These are phyloP conservation scores for Oncorhynchus clarkii DNA, from an alignment of 2,113 vertebrate genomes.

Conservation along the genomic window DNA sequence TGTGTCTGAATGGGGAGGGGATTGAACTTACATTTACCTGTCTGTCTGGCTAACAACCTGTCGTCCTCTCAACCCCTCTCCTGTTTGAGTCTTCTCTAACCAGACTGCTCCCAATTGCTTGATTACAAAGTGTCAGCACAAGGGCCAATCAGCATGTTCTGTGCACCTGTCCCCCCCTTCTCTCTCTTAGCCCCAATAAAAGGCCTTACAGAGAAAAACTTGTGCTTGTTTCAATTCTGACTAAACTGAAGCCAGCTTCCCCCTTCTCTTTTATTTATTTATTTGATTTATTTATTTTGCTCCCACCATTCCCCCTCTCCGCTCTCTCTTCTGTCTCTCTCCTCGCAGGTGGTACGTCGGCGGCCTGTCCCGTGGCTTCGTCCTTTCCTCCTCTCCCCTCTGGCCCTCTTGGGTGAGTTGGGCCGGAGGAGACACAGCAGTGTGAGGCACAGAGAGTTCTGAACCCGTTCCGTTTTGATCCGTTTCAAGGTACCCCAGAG, in stretches of 20 bases:
- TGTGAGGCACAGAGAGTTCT: too few relatives aligned
- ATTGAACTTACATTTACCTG: too few relatives aligned
- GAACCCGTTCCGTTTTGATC: not conserved
- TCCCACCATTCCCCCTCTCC: conserved; percentile 4
- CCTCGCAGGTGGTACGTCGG: conserved; percentile 20
- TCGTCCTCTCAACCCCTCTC: too few relatives aligned
- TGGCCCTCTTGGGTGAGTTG: conserved; percentile 30
- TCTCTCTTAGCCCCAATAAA: conserved; percentile 9
- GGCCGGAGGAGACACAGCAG: too few relatives aligned
- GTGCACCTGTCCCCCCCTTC: conserved; percentile 20
- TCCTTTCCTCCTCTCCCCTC: conserved; percentile 28
- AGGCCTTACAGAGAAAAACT: too few relatives aligned
- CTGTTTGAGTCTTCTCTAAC: too few relatives aligned
- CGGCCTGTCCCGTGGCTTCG: conserved; percentile 7
- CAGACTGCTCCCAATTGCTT: too few relatives aligned
- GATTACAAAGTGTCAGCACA: too few relatives aligned
- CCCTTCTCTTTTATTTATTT: conserved; percentile 35
- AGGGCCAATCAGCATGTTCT: conserved; percentile 6
- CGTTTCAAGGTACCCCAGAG: conserved; percentile 93
- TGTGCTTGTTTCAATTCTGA: conserved; percentile 40
- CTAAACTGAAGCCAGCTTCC: conserved; percentile 27
- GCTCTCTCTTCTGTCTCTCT: conserved; percentile 36
- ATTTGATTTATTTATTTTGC: conserved; percentile 27
- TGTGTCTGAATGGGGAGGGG: too few relatives aligned
- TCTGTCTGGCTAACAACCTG: too few relatives aligned